Conservation (phyloP, 1,140 invertebrate genomes). For the Patella vulgata region DNA sequence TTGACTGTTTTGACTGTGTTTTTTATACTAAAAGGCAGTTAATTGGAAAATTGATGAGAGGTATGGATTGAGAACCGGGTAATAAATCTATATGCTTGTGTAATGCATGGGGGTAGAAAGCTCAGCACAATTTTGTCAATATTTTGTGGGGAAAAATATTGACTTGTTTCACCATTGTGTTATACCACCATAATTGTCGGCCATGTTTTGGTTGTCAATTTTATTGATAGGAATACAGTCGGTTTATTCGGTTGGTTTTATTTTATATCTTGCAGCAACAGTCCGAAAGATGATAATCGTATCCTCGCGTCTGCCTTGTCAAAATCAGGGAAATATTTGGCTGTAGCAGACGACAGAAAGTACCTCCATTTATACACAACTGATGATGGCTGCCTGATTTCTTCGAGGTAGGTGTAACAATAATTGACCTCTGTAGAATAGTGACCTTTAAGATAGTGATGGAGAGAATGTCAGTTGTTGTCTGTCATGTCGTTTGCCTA, state of each 20-base stretch:
- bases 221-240: slow-evolving; percentile 39
- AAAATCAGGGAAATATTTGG: slow-evolving; percentile 38
- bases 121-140: slow-evolving; percentile 34
- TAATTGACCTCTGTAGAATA: too few species aligned
- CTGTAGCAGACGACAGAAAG: slow-evolving; percentile 43
- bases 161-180: slow-evolving; percentile 30
- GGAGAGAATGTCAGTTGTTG: too few species aligned
- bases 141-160: slow-evolving; percentile 46
- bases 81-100: slow-evolving; percentile 42
- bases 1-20: background rate
- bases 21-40: slow-evolving; percentile 6
- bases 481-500: too few species aligned
- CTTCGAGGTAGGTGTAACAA: too few species aligned
- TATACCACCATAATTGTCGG: slow-evolving; percentile 30
- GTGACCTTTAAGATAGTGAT: too few species aligned
- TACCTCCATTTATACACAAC: slow-evolving; percentile 36
- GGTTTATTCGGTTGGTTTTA: slow-evolving; percentile 21
- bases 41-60: slow-evolving; percentile 1
- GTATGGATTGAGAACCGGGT: slow-evolving; percentile 20
- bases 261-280: slow-evolving; percentile 22
- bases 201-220: slow-evolving; percentile 38
- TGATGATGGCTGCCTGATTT: background rate
- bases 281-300: slow-evolving; percentile 20
- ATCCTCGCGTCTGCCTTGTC: slow-evolving; percentile 45
- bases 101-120: slow-evolving; percentile 28